A percentile compares a stretch with the other conserved stretches of the same genome.
Evolutionary conservation across 2,797 vertebrate genomes (phyloP).

Genomic region (Acropternis orthonyx): DNA sequence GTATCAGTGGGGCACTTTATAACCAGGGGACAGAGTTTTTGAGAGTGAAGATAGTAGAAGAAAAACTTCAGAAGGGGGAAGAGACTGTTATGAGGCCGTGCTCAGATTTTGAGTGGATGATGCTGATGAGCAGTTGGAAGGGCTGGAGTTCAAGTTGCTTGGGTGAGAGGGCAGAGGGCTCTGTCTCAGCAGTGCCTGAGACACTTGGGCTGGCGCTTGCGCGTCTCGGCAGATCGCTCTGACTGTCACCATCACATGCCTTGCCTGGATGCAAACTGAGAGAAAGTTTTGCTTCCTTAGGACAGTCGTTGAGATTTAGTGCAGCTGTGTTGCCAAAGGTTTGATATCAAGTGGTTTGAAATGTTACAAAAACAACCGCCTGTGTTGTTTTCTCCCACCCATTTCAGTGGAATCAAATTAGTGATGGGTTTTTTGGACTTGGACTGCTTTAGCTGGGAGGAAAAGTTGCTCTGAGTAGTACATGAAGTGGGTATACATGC

Average conservation of each 20-base stretch:
- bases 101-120: slow-evolving; percentile 6
- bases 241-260: background rate
- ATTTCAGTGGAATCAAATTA: background rate
- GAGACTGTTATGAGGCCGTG: background rate
- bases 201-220: background rate
- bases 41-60: background rate
- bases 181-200: background rate
- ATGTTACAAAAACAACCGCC: background rate
- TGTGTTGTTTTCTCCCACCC: background rate
- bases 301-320: background rate
- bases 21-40: background rate
- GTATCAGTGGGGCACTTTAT: background rate
- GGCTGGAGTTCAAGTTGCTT: slow-evolving; percentile 30
- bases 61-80: background rate
- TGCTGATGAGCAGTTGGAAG: background rate
- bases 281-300: background rate
- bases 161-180: slow-evolving; percentile 22
- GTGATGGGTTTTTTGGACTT: background rate
- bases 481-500: background rate
- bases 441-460: background rate
- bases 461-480: background rate
- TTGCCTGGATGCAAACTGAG: background rate
- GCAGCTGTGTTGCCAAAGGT: slow-evolving; percentile 5
- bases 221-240: background rate
- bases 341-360: background rate